Evolutionary conservation across 2,113 vertebrate genomes (phyloP), one percentile per base, ranked within the genome.

Genomic region (Orcinus orca): DNA sequence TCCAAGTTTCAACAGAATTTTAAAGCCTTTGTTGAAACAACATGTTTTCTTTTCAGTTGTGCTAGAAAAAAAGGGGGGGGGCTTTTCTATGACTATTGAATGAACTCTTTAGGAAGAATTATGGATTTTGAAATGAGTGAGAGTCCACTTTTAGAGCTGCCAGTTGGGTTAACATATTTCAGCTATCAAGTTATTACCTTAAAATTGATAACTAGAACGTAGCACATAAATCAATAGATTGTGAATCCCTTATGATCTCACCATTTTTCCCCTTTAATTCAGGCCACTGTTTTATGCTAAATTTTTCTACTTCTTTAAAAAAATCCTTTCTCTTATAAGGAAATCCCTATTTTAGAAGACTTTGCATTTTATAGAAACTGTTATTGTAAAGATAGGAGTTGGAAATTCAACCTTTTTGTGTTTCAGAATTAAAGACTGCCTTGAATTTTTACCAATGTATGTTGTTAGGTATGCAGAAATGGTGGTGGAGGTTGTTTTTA

Each of bases 11-110:
- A 90, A 95, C 33, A 92, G 62, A 50, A 58, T 85, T 97, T 95
- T 91, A 96, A 96, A 97, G 20, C 80, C 47, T 93, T 41, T 90
- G 50, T 90, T 97, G 84, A 96, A 96, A 88, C 31, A 67, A 23
- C 20, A 1, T 88, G 2, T 97, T 96, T 97, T 88, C 73, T 88
- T 95, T 97, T 79, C 53, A 95, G 63, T 62, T 31, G 15, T 41
- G 81, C 14, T 84, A 7, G 20, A n/a, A 23, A 4, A 70, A 70
- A 36, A 38, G 33, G 21, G 17, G 6, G n/a, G 63, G 8, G 38
- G 8, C 53, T 74, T 94, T 74, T 70, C 62, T 38, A 1, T 29
- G n/a, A 93, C 65, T 74, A 21, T 58, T 92, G 55, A 14, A 2
- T 76, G 60, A 82, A 60, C 73, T 89, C 50, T 93, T 88, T 81